A percentile compares a stretch with the other conserved stretches of the same genome.
Conservation (phyloP, 2,888 invertebrate species). For the Drosophila mettleri region DNA sequence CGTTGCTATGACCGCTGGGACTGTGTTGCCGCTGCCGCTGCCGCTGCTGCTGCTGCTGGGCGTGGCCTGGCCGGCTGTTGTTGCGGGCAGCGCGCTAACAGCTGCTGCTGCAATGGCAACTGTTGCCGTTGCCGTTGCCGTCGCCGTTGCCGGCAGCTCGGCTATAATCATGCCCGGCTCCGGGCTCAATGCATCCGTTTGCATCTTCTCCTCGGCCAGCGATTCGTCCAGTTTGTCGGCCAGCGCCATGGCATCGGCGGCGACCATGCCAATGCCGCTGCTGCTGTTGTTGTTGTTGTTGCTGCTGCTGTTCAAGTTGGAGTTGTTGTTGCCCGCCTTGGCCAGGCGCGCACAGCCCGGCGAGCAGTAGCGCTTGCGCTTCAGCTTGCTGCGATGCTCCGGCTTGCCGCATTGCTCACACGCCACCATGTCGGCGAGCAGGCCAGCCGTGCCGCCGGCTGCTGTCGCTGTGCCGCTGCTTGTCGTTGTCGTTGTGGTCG, state of each 20-base stretch:
- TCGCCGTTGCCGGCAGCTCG: constrained; percentile 29
- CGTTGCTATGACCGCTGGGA: constrained; percentile 51
- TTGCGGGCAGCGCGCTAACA: constrained; percentile 7
- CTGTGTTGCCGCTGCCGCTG: neutral
- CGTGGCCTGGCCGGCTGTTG: constrained; percentile 30
- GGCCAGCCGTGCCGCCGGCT: constrained; percentile 9
- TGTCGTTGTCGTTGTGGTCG: constrained; percentile 19
- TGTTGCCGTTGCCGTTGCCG: neutral
- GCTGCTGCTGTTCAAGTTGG: constrained; percentile 8
- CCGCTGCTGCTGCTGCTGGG: constrained; percentile 14
- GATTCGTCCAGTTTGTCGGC: constrained; percentile 73
- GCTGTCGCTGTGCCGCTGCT: constrained; percentile 16
- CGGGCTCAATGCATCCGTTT: constrained; percentile 52
- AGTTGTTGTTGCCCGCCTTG: constrained; percentile 77
- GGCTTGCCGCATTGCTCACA: constrained; percentile 91
- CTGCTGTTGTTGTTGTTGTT: constrained; percentile 12
- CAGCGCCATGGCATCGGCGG: constrained; percentile 52
- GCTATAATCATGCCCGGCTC: constrained; percentile 24
- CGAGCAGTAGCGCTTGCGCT: constrained; percentile 92
- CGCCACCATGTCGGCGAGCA: constrained; percentile 81
- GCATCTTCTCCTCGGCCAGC: constrained; percentile 75
- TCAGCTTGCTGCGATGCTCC: constrained; percentile 88
- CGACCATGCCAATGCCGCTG: constrained; percentile 48
- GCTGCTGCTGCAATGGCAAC: constrained; percentile 9
- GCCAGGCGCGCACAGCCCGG: constrained; percentile 87